phyloP scores from a whole-genome alignment of 2,888 invertebrate species.

The Ectemnius continuus region DNA sequence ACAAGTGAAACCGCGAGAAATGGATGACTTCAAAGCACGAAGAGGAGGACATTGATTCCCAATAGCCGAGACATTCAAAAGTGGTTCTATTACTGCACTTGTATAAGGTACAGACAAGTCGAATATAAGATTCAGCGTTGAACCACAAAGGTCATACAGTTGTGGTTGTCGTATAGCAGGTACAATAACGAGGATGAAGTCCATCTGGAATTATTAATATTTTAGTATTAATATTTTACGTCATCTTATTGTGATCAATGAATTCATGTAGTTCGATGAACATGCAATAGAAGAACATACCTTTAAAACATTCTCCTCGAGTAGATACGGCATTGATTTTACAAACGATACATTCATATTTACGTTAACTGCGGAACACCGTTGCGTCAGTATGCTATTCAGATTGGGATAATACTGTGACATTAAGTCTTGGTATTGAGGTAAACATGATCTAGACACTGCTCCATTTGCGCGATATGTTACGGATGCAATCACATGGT shows the following conservation, averaged over 20 bases:
- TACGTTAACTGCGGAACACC: slow-evolving; percentile 96
- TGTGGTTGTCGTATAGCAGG: slow-evolving; percentile 94
- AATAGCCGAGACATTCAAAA: slow-evolving; percentile 92
- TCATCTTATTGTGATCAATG: background rate
- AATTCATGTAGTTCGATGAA: too few relatives aligned
- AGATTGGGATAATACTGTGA: slow-evolving; percentile 89
- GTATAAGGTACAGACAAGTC: slow-evolving; percentile 96
- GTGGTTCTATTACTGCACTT: slow-evolving; percentile 92
- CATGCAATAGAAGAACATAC: slow-evolving; percentile 53
- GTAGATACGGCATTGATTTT: slow-evolving; percentile 87
- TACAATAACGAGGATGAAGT: slow-evolving; percentile 91
- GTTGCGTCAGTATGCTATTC: slow-evolving; percentile 90
- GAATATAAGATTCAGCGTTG: slow-evolving; percentile 94
- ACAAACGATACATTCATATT: slow-evolving; percentile 96
- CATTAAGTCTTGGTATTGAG: slow-evolving; percentile 90
- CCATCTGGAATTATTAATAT: slow-evolving; percentile 84
- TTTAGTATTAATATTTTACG: background rate
- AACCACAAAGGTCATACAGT: slow-evolving; percentile 96
- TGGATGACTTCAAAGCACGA: slow-evolving; percentile 90
- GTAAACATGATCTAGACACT: slow-evolving; percentile 89
- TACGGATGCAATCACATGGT: slow-evolving; percentile 92
- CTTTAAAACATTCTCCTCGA: slow-evolving; percentile 92
- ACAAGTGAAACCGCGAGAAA: slow-evolving; percentile 94
- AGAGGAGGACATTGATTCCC: slow-evolving; percentile 96
- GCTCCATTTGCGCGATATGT: slow-evolving; percentile 94